Base-by-base conservation (phyloP, 2,113 vertebrate species). In the Gnathonemus echidnorhynchus region DNA sequence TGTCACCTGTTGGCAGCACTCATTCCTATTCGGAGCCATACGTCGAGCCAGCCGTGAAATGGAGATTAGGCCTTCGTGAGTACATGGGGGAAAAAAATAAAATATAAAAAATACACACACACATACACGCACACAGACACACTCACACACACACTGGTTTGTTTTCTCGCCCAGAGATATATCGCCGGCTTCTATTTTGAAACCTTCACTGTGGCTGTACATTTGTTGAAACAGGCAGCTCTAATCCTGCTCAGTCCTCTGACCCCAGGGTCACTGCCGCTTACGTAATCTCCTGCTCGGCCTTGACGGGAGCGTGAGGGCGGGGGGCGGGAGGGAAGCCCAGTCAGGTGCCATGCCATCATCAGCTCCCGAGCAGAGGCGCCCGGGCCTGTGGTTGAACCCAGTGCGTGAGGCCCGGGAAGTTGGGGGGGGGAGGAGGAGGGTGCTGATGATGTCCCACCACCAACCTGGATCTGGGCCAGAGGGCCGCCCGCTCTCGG, bases 401-500 rank as follows among this genome's bases (percentile, higher is more conserved):
- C 94, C 92, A 93, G 93, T 91, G 93, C 89, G 88, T 39, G 91
- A 90, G 92, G n/a, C 46, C 85, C 10, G 13, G 19, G 85, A 56
- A 6, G 5, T 6, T 56, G 46, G 48, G 24, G 3, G 24, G 21
- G 39, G 21, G 24, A 0, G 24, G 58, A 24, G n/a, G n/a, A 8
- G 62, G 24, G 8, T 11, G 42, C 21, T 31, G n/a, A 10, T 50
- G 84, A 10, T 91, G 91, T 95, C 94, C 94, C 24, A 90, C 89
- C 92, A 93, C 91, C 91, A 90, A 93, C 92, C 94, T 94, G 94
- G 94, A 95, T 93, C 93, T 91, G 80, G 92, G 91, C 94, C 94
- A 95, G 92, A 95, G 92, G 91, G 94, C 94, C 94, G 95, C 95
- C 94, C 94, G 95, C 93, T 94, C 95, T 94, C 94, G 94, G 94